These are phyloP conservation scores for Cerceris rybyensis DNA, from an alignment of 2,888 invertebrate species.

Conservation along the genomic window DNA sequence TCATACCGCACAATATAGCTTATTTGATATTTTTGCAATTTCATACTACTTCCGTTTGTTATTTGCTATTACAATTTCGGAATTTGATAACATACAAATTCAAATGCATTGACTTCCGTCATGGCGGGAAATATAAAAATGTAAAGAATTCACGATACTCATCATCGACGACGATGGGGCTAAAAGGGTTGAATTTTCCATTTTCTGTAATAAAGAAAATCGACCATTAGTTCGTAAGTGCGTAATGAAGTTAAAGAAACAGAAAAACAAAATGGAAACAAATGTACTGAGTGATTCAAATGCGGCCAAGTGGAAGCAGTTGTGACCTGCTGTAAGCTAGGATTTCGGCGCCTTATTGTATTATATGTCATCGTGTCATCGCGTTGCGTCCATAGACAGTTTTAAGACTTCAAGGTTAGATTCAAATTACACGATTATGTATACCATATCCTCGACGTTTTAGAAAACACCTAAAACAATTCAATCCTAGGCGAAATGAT, in stretches of 20 bases:
- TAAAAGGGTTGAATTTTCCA: slow-evolving; percentile 6
- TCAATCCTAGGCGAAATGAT: too few relatives aligned
- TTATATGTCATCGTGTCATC: slow-evolving; percentile 33
- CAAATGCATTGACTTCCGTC: too few relatives aligned
- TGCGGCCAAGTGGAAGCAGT: slow-evolving; percentile 51
- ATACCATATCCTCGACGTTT: too few relatives aligned
- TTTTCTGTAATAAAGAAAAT: slow-evolving; percentile 12
- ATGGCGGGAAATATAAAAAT: too few relatives aligned
- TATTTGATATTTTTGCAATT: too few relatives aligned
- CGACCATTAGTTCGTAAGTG: slow-evolving; percentile 49
- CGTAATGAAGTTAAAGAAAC: slow-evolving; percentile 1
- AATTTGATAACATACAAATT: too few relatives aligned
- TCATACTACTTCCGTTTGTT: too few relatives aligned
- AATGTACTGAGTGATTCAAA: slow-evolving; percentile 29
- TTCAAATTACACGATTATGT: too few relatives aligned
- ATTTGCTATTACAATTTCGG: too few relatives aligned
- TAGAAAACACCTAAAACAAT: too few relatives aligned
- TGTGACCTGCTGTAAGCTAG: slow-evolving; percentile 53
- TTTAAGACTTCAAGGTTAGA: slow-evolving; percentile 11
- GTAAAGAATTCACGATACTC: not conserved
- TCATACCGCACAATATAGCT: too few relatives aligned
- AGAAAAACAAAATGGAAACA: too few relatives aligned
- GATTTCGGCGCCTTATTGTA: slow-evolving; percentile 49
- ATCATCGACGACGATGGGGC: not conserved
- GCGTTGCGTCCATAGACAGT: slow-evolving; percentile 23